phyloP scores from a whole-genome alignment of 2,797 vertebrate genomes.

The Champsocephalus gunnari region DNA sequence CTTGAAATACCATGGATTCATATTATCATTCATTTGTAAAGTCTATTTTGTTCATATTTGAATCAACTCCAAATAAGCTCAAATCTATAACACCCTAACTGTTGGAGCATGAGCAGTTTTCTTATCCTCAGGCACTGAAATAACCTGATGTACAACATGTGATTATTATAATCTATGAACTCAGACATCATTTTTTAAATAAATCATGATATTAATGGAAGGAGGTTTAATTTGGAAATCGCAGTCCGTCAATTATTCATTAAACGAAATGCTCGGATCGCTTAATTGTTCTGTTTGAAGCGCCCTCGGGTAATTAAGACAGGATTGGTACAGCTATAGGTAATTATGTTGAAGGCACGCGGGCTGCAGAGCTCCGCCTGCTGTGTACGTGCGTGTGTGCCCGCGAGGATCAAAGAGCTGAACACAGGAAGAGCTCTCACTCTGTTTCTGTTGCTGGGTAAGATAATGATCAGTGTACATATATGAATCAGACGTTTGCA shows the following conservation, averaged over 20 bases:
- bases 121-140: not conserved
- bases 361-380: conserved; percentile 34
- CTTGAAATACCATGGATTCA: not conserved
- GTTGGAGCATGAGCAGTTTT: not conserved
- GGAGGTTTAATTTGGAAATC: not conserved
- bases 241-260: conserved; percentile 10
- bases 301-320: conserved; percentile 31
- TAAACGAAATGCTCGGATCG: conserved; percentile 14
- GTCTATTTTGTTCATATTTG: not conserved
- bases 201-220: not conserved
- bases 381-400: not conserved
- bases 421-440: conserved; percentile 35
- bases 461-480: no score
- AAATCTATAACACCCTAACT: not conserved
- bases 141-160: not conserved
- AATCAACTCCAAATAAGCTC: accelerated
- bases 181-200: not conserved
- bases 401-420: not conserved
- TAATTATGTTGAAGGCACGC: conserved; percentile 28
- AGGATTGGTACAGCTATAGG: conserved; percentile 18
- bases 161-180: not conserved
- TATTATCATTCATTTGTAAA: not conserved
- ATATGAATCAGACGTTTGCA: not conserved
- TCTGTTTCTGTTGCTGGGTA: conserved; percentile 24
- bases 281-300: conserved; percentile 14